Evolutionary conservation across 2,113 vertebrate genomes (phyloP).

Genomic region (Nibea coibor): DNA sequence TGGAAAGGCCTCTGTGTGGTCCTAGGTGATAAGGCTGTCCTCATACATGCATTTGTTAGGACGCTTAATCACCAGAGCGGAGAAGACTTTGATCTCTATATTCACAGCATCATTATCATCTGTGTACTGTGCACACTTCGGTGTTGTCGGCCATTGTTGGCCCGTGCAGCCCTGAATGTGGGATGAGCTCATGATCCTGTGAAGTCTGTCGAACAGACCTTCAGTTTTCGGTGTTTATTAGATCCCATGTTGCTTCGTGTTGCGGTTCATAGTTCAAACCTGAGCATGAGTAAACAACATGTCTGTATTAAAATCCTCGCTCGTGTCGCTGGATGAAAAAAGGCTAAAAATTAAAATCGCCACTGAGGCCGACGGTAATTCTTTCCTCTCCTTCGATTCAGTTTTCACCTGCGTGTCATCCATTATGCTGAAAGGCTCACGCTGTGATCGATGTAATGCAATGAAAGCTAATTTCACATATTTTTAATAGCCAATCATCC

Average conservation of each 20-base stretch:
- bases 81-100: slow-evolving; percentile 78
- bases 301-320: neutral
- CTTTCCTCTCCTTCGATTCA: slow-evolving; percentile 24
- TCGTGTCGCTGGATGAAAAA: neutral
- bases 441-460: slow-evolving; percentile 55
- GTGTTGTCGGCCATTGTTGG: slow-evolving; percentile 63
- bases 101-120: slow-evolving; percentile 77
- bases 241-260: too few relatives aligned
- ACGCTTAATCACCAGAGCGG: slow-evolving; percentile 67
- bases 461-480: slow-evolving; percentile 64
- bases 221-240: slow-evolving; percentile 50
- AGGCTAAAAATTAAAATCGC: slow-evolving; percentile 4
- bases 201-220: slow-evolving; percentile 59
- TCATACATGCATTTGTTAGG: slow-evolving; percentile 72
- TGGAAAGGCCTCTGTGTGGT: slow-evolving; percentile 74
- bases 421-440: slow-evolving; percentile 57
- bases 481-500: slow-evolving; percentile 68
- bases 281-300: neutral
- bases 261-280: neutral
- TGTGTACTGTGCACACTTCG: slow-evolving; percentile 60
- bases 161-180: slow-evolving; percentile 26
- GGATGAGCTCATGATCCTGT: slow-evolving; percentile 54
- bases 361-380: slow-evolving; percentile 19
- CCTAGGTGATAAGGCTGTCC: slow-evolving; percentile 80
- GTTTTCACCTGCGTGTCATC: slow-evolving; percentile 45